Evolutionary conservation across 2,797 vertebrate species (phyloP), one percentile per base, ranked within the genome.

Genomic region (Alcedo quadribrachys): DNA sequence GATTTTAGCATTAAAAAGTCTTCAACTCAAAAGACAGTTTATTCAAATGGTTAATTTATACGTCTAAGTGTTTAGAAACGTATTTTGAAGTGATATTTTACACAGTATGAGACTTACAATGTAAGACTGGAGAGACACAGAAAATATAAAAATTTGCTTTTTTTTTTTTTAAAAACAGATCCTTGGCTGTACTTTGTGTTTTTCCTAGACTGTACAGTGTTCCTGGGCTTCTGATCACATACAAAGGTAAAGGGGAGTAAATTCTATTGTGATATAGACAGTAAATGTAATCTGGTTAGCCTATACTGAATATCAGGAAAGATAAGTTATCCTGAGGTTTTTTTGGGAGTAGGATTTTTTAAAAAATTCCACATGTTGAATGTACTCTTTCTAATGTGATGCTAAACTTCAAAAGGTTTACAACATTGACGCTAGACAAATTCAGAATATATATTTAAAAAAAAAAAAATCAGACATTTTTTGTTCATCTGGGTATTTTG

Each of bases 171-270:
- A 60, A 43, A 91, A 86, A 63, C 60, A 90, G 71, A 65, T 45
- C 42, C 7, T 87, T 75, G 57, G 62, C 76, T 27, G 86, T 81
- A 62, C 11, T 68, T 5, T 11, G 6, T 30, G 3, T 5, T 78
- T 50, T 57, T 61, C 48, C 89, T 17, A 17, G 50, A 60, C 15
- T 9, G 3, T 27, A 9, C 33, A 16, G 14, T 33, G 42, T 62
- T 57, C 27, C 8, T 57, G 30, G 45, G 22, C 30, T 87, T 93
- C 42, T 62, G 35, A 68, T 74, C 58, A 89, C 30, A 54, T 17
- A 42, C n/a, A 53, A 45, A 37, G 81, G 93, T 94, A 86, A 96
- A 96, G 28, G 94, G 19, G 27, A 94, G 27, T 81, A 71, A 75
- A 80, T 83, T 53, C 18, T 73, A 8, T 48, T 32, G 14, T 43